Evolutionary conservation across 2,888 invertebrate genomes (phyloP).

Genomic region (Ceriagrion tenellum): DNA sequence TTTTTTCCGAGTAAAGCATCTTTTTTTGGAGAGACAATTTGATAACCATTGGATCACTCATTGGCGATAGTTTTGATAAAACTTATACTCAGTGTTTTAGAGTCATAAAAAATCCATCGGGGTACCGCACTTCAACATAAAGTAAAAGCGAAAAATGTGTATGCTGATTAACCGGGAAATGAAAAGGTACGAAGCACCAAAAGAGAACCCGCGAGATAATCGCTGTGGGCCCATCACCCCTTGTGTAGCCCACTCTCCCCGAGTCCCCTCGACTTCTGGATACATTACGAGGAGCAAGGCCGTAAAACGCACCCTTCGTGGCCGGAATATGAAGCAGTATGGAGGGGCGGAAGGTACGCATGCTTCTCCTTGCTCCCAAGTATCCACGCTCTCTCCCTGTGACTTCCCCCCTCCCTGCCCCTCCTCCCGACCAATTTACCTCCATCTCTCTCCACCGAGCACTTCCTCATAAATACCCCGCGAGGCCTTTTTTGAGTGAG

Average conservation of each 20-base stretch:
- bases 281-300: constrained; percentile 25
- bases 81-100: no score
- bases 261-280: not conserved
- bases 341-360: not conserved
- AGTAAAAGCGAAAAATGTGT: no score
- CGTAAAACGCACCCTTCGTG: constrained; percentile 46
- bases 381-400: not conserved
- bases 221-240: not conserved
- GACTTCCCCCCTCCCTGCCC: not conserved
- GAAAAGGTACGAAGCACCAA: no score
- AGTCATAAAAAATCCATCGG: no score
- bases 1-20: no score
- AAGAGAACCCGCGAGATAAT: no score
- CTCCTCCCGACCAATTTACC: not conserved
- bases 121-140: no score
- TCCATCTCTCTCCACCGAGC: not conserved
- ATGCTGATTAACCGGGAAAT: no score
- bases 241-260: not conserved
- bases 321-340: constrained; percentile 36
- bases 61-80: no score
- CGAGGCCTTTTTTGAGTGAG: constrained; percentile 26
- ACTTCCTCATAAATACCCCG: constrained; percentile 24
- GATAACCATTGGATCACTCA: no score
- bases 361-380: not conserved
- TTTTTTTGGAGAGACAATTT: no score